Percentiles rank a stretch among this genome's conserved stretches.
Evolutionary conservation across 2,888 invertebrate genomes (phyloP).

Genomic region (Pristionchus mayeri): DNA sequence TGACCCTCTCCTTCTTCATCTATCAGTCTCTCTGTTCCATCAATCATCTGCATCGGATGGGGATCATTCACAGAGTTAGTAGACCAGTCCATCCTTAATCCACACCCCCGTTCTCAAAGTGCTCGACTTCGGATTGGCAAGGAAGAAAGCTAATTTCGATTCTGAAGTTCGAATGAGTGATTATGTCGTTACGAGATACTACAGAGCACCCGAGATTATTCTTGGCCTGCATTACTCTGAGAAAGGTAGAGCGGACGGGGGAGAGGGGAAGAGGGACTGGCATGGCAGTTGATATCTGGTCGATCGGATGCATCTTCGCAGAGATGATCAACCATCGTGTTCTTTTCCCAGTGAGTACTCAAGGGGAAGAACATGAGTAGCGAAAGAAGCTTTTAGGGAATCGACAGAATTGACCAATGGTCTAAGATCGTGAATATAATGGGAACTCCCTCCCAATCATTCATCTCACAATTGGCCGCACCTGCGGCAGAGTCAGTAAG

Average conservation of each 20-base stretch:
- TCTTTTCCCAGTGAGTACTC: slow-evolving; percentile 96
- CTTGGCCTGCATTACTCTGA: slow-evolving; percentile 94
- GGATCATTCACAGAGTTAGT: slow-evolving; percentile 78
- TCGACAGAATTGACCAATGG: slow-evolving; percentile 74
- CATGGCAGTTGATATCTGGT: slow-evolving; percentile 75
- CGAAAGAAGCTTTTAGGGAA: slow-evolving; percentile 43
- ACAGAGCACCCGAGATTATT: slow-evolving; percentile 94
- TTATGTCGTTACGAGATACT: slow-evolving; percentile 88
- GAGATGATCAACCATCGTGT: slow-evolving; percentile 99
- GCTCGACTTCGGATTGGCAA: slow-evolving; percentile 96
- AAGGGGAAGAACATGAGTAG: no score
- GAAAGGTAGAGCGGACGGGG: no score
- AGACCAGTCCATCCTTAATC: neutral
- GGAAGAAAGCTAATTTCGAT: slow-evolving; percentile 83
- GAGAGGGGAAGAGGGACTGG: no score
- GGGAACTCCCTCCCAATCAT: slow-evolving; percentile 67
- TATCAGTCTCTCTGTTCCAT: slow-evolving; percentile 99
- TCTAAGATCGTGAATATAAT: slow-evolving; percentile 73
- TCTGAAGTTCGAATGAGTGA: slow-evolving; percentile 99
- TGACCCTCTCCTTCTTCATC: slow-evolving; percentile 97
- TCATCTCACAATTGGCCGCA: slow-evolving; percentile 62
- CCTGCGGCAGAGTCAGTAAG: slow-evolving; percentile 64
- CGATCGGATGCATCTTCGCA: slow-evolving; percentile 91
- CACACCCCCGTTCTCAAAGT: slow-evolving; percentile 89
- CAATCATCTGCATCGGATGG: slow-evolving; percentile 98